phyloP scores from a whole-genome alignment of 2,888 invertebrate species.

The Salpingus planirostris region DNA sequence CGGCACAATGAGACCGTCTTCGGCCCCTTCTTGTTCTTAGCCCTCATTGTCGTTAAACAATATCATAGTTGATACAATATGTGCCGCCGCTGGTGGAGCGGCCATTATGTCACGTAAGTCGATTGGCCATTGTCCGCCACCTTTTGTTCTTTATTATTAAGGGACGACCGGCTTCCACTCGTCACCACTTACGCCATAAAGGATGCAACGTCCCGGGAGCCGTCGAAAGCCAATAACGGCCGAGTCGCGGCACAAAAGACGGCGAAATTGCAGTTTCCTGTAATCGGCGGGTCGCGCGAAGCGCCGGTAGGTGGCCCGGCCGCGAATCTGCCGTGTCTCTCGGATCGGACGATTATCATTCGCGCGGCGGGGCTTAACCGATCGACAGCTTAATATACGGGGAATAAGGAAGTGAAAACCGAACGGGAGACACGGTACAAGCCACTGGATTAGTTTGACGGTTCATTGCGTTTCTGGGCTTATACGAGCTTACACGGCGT shows the following conservation, averaged over 20 bases:
- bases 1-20: constrained; percentile 29
- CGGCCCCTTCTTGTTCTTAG: constrained; percentile 33
- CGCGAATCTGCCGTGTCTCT: too few species aligned
- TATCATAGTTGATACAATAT: constrained; percentile 42
- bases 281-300: too few species aligned
- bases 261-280: too few species aligned
- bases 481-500: constrained; percentile 22
- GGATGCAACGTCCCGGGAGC: constrained; percentile 6
- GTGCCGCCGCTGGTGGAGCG: constrained; percentile 34
- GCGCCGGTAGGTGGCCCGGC: too few species aligned
- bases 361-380: too few species aligned
- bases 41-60: constrained; percentile 41
- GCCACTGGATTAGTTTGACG: constrained; percentile 24
- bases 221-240: too few species aligned
- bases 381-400: not conserved
- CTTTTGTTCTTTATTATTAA: constrained; percentile 40
- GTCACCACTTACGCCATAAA: constrained; percentile 12
- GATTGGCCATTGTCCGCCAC: constrained; percentile 39
- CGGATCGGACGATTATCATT: too few species aligned
- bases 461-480: constrained; percentile 24
- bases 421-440: constrained; percentile 18
- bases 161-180: constrained; percentile 23
- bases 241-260: too few species aligned
- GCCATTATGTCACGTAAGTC: constrained; percentile 41
- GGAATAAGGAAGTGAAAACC: constrained; percentile 13